Percentiles rank a stretch among this genome's conserved stretches.
These are phyloP conservation scores for Callitettix versicolor DNA, from an alignment of 1,140 invertebrate genomes.

Conservation along the genomic window DNA sequence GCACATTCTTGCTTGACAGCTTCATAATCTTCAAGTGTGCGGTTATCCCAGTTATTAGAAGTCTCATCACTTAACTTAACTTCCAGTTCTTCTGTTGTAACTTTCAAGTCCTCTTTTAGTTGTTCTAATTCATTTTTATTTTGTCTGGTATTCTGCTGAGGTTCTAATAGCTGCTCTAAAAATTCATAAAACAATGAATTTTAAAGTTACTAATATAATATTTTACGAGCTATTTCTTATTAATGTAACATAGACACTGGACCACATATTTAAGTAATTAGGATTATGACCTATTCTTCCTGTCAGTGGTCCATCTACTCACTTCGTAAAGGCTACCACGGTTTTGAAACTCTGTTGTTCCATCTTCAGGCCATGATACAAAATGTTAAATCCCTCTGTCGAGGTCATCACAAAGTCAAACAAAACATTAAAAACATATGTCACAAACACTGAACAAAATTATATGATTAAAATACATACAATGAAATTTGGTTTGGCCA, in stretches of 20 bases:
- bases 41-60: conserved; percentile 8
- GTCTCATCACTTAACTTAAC: background rate
- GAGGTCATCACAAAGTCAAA: too few species aligned
- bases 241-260: too few species aligned
- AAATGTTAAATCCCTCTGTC: too few species aligned
- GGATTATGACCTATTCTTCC: too few species aligned
- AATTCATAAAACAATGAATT: background rate
- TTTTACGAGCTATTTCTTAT: background rate
- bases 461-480: too few species aligned
- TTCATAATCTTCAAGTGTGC: conserved; percentile 6
- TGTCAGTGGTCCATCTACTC: too few species aligned
- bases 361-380: too few species aligned
- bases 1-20: conserved; percentile 8
- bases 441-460: background rate
- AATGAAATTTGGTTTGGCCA: too few species aligned
- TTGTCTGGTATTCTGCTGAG: conserved; percentile 23
- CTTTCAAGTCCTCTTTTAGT: conserved; percentile 19
- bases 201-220: background rate
- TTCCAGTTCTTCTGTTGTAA: conserved; percentile 16
- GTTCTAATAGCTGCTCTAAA: conserved; percentile 22
- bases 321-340: too few species aligned
- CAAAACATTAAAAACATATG: too few species aligned
- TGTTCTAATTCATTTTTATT: conserved; percentile 22
- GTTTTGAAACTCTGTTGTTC: too few species aligned
- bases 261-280: too few species aligned